A percentile compares a stretch with the other conserved stretches of the same genome.
These are phyloP conservation scores for Stramonita haemastoma DNA, from an alignment of 2,888 invertebrate species.

Conservation along the genomic window DNA sequence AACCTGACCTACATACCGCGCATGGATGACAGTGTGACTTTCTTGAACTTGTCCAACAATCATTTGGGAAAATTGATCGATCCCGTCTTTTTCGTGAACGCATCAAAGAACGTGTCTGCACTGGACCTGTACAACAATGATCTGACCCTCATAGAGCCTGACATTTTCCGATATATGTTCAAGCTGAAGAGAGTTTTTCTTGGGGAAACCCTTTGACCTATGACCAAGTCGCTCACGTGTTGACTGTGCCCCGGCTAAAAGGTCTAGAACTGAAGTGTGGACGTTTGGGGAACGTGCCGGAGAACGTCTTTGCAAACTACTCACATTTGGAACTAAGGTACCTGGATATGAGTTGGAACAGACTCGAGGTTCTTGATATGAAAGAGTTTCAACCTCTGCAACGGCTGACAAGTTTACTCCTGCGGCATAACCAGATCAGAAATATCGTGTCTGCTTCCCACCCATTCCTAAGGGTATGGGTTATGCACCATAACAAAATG, in stretches of 20 bases:
- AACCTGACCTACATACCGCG: not conserved
- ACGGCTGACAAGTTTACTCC: not conserved
- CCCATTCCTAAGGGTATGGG: not conserved
- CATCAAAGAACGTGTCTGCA: not conserved
- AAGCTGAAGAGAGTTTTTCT: constrained; percentile 21
- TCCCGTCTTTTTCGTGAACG: not conserved
- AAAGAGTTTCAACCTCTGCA: constrained; percentile 7
- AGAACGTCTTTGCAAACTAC: not conserved
- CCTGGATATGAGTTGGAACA: constrained; percentile 28
- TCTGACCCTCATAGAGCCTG: not conserved
- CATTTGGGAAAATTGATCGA: not conserved
- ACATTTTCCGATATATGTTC: not conserved
- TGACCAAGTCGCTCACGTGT: not conserved
- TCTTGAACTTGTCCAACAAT: constrained; percentile 21
- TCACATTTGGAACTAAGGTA: not conserved
- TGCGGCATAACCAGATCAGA: not conserved
- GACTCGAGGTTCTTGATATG: not conserved
- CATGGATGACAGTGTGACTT: not conserved
- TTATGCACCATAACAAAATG: constrained; percentile 8
- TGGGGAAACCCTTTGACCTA: constrained; percentile 21
- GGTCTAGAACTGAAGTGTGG: constrained; percentile 16
- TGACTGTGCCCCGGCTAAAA: not conserved
- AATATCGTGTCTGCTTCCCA: not conserved
- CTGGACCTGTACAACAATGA: constrained; percentile 26
- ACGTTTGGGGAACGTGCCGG: not conserved